Conservation (phyloP, 2,797 vertebrate species). For the Tokudaia muenninki region DNA sequence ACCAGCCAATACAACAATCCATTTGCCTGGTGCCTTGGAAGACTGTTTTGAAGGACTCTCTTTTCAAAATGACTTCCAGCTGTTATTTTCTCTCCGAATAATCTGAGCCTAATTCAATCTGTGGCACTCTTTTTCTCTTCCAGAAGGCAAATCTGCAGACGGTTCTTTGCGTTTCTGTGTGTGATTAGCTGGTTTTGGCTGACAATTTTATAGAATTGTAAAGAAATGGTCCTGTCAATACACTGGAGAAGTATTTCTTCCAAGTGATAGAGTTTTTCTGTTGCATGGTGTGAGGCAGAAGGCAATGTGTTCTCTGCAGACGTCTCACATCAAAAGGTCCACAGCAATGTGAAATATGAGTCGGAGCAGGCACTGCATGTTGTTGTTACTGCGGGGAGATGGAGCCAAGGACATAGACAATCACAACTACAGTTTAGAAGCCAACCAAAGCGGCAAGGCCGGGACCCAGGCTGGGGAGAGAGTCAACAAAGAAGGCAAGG, state of each 20-base stretch:
- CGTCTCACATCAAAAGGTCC: background rate
- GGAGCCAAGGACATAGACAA: background rate
- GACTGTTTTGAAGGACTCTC: conserved; percentile 47
- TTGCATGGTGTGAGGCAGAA: background rate
- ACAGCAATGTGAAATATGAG: background rate
- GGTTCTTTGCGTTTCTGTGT: background rate
- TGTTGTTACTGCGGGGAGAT: background rate
- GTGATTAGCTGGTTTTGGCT: background rate
- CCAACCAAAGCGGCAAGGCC: background rate
- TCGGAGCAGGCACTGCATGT: background rate
- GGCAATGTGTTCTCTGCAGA: background rate
- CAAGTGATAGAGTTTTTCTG: background rate
- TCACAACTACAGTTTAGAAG: background rate
- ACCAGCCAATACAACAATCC: background rate
- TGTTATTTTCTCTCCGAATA: conserved; percentile 77
- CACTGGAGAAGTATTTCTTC: background rate
- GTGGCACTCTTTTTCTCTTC: conserved; percentile 68
- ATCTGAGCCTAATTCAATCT: conserved; percentile 79
- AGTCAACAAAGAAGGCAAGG: background rate
- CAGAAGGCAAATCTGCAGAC: conserved; percentile 55
- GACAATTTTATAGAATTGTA: conserved; percentile 41
- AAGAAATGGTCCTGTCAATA: background rate
- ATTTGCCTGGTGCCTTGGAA: conserved; percentile 71
- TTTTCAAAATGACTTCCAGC: conserved; percentile 80
- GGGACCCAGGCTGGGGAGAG: too few species aligned